phyloP scores from a whole-genome alignment of 2,113 vertebrate species.

The Callocephalon fimbriatum region DNA sequence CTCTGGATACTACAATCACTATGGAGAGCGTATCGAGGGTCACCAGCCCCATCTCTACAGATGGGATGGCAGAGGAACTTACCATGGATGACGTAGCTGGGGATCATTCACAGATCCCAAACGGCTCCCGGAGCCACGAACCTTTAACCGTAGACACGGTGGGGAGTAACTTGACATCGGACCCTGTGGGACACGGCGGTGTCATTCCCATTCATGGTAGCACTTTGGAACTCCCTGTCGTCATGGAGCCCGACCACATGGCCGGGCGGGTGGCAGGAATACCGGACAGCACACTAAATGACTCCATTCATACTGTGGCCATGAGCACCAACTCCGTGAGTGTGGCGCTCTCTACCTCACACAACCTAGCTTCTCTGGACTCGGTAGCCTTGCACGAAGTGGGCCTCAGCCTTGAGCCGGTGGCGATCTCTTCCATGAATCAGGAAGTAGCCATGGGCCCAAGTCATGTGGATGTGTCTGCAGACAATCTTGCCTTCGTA shows the following conservation, averaged over 20 bases:
- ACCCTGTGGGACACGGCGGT: constrained; percentile 84
- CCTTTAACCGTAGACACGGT: constrained; percentile 79
- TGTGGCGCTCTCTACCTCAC: constrained; percentile 92
- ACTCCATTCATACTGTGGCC: constrained; percentile 89
- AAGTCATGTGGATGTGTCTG: constrained; percentile 82
- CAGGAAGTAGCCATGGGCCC: constrained; percentile 91
- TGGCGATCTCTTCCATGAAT: constrained; percentile 91
- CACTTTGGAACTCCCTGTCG: constrained; percentile 92
- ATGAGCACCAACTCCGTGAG: constrained; percentile 91
- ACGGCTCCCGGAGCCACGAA: constrained; percentile 84
- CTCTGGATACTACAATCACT: constrained; percentile 86
- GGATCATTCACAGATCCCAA: constrained; percentile 86
- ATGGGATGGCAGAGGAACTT: constrained; percentile 91
- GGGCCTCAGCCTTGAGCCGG: constrained; percentile 90
- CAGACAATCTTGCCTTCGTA: constrained; percentile 92
- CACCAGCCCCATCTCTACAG: constrained; percentile 92
- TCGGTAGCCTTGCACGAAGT: constrained; percentile 90
- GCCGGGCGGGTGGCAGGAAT: constrained; percentile 78
- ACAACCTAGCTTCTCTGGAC: constrained; percentile 88
- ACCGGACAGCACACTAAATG: constrained; percentile 82
- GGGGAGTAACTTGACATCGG: constrained; percentile 77
- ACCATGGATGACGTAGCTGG: constrained; percentile 88
- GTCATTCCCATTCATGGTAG: constrained; percentile 90
- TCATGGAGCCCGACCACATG: constrained; percentile 93
- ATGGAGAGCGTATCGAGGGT: constrained; percentile 91